phyloP scores from a whole-genome alignment of 2,888 invertebrate species.

The Bruchidius siliquastri region DNA sequence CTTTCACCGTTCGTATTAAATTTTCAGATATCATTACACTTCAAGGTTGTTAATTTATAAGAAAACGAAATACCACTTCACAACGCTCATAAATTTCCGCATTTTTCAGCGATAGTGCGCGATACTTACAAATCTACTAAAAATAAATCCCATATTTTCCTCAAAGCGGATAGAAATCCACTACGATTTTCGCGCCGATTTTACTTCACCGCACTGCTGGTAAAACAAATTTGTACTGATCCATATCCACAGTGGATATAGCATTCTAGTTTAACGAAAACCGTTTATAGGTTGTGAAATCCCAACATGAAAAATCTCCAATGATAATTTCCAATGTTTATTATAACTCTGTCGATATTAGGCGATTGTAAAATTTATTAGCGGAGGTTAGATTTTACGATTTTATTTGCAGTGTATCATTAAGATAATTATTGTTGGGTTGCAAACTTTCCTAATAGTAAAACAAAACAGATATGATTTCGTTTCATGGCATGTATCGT shows the following conservation, averaged over 20 bases:
- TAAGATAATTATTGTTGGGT: not conserved
- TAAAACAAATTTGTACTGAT: not conserved
- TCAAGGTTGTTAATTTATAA: not conserved
- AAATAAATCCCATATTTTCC: not conserved
- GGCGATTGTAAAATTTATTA: not conserved
- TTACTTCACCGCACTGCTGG: not conserved
- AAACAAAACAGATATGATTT: not conserved
- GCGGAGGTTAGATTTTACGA: not conserved
- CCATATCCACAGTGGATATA: not conserved
- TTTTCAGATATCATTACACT: no score
- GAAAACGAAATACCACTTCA: not conserved
- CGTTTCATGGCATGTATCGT: not conserved
- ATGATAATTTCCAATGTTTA: not conserved
- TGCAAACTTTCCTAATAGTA: not conserved
- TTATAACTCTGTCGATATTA: not conserved
- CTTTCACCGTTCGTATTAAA: no score
- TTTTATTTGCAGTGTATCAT: not conserved
- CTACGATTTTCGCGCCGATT: not conserved
- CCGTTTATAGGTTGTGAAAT: not conserved
- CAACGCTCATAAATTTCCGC: not conserved
- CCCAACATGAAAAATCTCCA: not conserved
- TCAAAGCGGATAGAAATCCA: not conserved
- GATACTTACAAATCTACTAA: not conserved
- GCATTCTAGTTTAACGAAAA: not conserved
- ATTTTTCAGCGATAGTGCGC: not conserved